These are phyloP conservation scores for Oreochromis spilurus DNA, from an alignment of 2,113 vertebrate species.

Conservation along the genomic window DNA sequence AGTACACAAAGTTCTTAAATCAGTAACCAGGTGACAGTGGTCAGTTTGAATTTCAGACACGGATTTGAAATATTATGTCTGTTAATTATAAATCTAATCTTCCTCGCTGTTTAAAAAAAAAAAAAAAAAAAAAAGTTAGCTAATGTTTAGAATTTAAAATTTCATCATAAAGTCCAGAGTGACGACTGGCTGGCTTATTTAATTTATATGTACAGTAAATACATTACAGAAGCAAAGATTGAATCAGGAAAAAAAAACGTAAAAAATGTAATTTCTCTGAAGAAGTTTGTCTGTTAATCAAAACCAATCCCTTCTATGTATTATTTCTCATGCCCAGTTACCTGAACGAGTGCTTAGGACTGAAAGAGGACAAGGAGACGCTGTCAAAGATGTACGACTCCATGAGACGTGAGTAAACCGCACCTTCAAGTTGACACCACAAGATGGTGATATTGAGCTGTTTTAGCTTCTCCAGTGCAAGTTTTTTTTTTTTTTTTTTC, in stretches of 20 bases:
- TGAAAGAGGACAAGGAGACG: slow-evolving; percentile 79
- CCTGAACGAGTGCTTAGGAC: slow-evolving; percentile 82
- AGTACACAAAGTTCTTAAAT: neutral
- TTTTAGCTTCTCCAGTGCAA: neutral
- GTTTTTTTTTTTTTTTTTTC: neutral
- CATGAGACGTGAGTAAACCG: slow-evolving; percentile 85
- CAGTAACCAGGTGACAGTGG: neutral
- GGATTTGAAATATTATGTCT: neutral
- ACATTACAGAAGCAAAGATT: neutral
- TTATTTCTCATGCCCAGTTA: slow-evolving; percentile 73
- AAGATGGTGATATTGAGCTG: slow-evolving; percentile 14
- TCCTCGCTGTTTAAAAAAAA: neutral
- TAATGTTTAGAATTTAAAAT: neutral
- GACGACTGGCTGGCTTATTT: neutral
- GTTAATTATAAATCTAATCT: neutral
- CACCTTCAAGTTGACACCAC: slow-evolving; percentile 17
- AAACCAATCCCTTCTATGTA: neutral
- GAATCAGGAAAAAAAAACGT: neutral
- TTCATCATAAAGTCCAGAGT: neutral
- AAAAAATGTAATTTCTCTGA: neutral
- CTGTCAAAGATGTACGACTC: slow-evolving; percentile 81
- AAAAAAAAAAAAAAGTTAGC: fast-evolving
- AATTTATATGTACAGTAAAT: neutral
- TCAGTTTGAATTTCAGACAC: neutral
- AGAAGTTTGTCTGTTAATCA: neutral